phyloP scores from a whole-genome alignment of 2,113 vertebrate genomes.

The Myodes glareolus region DNA sequence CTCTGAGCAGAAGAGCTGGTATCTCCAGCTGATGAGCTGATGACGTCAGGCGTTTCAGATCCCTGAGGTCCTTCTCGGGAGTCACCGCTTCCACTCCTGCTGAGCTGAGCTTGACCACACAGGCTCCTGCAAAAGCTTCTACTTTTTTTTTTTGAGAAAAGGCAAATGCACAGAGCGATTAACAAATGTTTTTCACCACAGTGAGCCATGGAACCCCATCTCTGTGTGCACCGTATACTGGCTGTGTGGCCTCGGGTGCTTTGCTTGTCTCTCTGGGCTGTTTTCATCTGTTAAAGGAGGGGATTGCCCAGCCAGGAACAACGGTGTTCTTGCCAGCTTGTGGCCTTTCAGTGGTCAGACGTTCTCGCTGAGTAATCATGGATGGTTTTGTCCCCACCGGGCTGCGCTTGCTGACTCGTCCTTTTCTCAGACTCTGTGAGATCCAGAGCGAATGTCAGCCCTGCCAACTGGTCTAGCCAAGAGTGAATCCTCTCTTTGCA shows the following conservation, averaged over 20 bases:
- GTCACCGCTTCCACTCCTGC: background rate
- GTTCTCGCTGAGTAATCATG: background rate
- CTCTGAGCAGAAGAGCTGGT: background rate
- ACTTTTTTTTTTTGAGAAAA: background rate
- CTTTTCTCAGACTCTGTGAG: background rate
- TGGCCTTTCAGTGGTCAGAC: too few relatives aligned
- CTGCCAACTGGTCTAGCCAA: background rate
- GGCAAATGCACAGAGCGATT: background rate
- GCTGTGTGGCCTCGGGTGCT: background rate
- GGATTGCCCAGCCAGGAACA: background rate
- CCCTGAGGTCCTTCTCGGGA: background rate
- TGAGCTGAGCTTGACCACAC: background rate
- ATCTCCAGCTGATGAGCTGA: background rate
- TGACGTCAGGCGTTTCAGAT: background rate
- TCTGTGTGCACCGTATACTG: background rate
- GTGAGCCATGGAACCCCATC: background rate
- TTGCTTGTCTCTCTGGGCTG: background rate
- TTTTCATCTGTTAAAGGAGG: background rate
- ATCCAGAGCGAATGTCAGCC: background rate
- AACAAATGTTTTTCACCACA: background rate
- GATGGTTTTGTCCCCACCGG: background rate
- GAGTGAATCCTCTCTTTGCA: background rate
- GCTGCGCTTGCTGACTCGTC: background rate
- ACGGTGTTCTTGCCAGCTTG: background rate
- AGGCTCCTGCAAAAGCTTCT: background rate